Conservation (phyloP, 2,797 vertebrate species). For the Loriculus beryllinus region DNA sequence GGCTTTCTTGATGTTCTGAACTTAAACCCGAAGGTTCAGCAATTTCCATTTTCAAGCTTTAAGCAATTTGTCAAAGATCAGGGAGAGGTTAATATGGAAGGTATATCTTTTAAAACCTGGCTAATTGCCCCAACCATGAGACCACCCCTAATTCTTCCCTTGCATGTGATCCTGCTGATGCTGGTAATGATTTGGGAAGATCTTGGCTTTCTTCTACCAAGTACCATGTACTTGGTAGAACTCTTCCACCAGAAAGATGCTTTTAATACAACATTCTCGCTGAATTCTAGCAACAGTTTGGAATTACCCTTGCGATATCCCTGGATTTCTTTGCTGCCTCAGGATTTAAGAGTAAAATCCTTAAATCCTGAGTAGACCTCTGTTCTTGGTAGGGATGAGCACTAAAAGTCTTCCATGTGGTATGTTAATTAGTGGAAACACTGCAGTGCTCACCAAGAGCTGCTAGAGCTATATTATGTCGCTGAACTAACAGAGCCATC, state of each 20-base stretch:
- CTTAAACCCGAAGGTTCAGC: not conserved
- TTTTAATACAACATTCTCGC: not conserved
- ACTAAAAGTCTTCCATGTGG: not conserved
- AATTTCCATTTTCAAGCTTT: not conserved
- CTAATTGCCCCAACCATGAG: not conserved
- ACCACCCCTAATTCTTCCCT: not conserved
- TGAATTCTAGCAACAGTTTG: not conserved
- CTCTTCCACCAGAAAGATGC: not conserved
- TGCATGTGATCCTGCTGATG: not conserved
- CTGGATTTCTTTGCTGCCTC: not conserved
- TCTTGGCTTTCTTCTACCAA: not conserved
- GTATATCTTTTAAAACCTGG: not conserved
- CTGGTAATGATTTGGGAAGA: not conserved
- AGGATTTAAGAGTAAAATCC: not conserved
- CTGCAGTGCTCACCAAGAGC: accelerated
- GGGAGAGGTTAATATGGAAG: not conserved
- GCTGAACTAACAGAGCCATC: not conserved
- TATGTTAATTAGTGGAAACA: not conserved
- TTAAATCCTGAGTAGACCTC: not conserved
- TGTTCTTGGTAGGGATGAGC: not conserved
- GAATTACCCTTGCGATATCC: not conserved
- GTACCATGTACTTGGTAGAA: not conserved
- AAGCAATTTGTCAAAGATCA: not conserved
- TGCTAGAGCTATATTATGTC: not conserved
- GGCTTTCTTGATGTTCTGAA: not conserved